Conservation (phyloP, 2,113 vertebrate species). For the Sylvilagus bachmani region DNA sequence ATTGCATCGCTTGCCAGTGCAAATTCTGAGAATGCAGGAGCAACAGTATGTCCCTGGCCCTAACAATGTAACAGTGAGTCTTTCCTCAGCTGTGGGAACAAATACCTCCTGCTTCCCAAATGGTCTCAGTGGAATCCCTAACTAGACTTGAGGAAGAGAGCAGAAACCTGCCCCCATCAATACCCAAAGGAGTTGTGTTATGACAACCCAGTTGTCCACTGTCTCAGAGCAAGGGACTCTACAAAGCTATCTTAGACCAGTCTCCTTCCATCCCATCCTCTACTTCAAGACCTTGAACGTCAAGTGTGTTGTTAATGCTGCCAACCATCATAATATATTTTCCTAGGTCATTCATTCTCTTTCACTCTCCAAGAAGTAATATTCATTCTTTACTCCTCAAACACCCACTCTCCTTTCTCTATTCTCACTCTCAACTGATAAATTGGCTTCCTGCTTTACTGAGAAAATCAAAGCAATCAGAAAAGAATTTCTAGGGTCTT, state of each 20-base stretch:
- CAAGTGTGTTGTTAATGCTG: not conserved
- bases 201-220: not conserved
- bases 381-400: conserved; percentile 14
- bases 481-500: conserved; percentile 6
- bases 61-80: not conserved
- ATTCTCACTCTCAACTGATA: not conserved
- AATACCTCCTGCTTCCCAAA: not conserved
- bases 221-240: conserved; percentile 11
- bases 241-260: not conserved
- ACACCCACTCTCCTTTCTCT: not conserved
- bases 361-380: not conserved
- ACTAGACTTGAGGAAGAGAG: not conserved
- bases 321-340: not conserved
- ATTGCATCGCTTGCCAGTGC: not conserved
- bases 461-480: conserved; percentile 52
- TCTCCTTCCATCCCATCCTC: not conserved
- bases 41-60: not conserved
- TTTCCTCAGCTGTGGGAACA: conserved; percentile 5
- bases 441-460: not conserved
- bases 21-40: not conserved
- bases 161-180: not conserved
- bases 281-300: not conserved
- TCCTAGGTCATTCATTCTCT: not conserved
- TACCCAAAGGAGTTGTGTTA: not conserved
- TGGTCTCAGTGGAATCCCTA: not conserved